Conservation (phyloP, 2,113 vertebrate genomes). For the Chaetodon auriga region DNA sequence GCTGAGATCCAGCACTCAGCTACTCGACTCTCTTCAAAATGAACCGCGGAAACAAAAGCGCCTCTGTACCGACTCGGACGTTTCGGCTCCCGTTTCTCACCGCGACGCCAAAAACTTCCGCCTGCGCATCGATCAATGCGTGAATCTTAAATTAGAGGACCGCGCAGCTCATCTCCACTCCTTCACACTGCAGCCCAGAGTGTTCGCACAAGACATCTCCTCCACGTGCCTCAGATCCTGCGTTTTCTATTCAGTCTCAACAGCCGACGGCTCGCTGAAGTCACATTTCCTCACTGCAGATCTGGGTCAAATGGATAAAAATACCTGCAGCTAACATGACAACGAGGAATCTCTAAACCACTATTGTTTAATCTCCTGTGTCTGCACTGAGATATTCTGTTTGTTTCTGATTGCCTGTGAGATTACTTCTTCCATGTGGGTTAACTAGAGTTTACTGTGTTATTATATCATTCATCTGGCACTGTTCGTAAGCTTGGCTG, state of each 20-base stretch:
- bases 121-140: not conserved
- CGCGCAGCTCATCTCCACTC: not conserved
- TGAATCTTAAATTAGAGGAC: not conserved
- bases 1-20: not conserved
- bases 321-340: not conserved
- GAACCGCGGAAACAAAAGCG: slow-evolving; percentile 48
- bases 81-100: slow-evolving; percentile 13
- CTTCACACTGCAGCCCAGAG: not conserved
- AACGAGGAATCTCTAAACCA: not conserved
- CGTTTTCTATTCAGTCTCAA: not conserved
- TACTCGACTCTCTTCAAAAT: not conserved
- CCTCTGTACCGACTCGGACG: slow-evolving; percentile 17
- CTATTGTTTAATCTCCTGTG: not conserved
- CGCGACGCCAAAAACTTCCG: not conserved
- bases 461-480: slow-evolving; percentile 19
- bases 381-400: slow-evolving; percentile 4
- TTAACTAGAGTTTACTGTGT: not conserved
- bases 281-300: slow-evolving; percentile 10
- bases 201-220: not conserved
- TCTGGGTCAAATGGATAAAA: slow-evolving; percentile 13
- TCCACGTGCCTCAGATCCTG: not conserved
- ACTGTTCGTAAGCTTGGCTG: slow-evolving; percentile 15
- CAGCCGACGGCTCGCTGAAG: not conserved
- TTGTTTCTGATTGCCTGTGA: not conserved
- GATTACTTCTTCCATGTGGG: slow-evolving; percentile 22